These are phyloP conservation scores for Bibio marci DNA, from an alignment of 2,888 invertebrate species.

Conservation along the genomic window DNA sequence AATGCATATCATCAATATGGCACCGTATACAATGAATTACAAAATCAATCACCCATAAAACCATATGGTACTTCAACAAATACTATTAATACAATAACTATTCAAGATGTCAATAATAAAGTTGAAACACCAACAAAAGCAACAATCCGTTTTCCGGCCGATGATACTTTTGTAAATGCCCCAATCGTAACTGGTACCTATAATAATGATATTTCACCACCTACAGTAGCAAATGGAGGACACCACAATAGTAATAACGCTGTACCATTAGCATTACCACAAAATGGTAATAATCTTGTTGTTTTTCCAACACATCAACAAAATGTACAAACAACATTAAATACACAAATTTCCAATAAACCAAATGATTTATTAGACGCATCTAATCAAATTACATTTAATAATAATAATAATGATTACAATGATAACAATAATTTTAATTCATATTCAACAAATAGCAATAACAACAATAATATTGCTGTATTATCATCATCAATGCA, in stretches of 20 bases:
- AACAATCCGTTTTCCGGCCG: conserved; percentile 21
- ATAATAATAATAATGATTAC: neutral
- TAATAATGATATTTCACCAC: conserved; percentile 4
- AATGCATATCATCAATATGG: conserved; percentile 19
- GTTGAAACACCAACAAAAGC: conserved; percentile 12
- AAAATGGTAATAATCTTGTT: conserved; percentile 16
- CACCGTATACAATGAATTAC: conserved; percentile 23
- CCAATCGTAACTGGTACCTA: conserved; percentile 8
- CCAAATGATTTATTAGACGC: neutral
- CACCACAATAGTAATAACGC: conserved; percentile 12
- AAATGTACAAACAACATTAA: conserved; percentile 1
- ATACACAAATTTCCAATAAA: conserved; percentile 1
- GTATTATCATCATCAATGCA: neutral
- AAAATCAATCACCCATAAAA: conserved; percentile 6
- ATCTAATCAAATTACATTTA: conserved; percentile 5
- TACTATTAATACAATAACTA: neutral
- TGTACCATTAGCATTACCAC: conserved; percentile 19
- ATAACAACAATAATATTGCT: neutral
- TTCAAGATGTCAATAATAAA: neutral
- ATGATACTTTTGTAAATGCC: conserved; percentile 6
- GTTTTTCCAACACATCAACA: conserved; percentile 20
- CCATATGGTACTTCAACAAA: neutral
- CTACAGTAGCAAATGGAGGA: no score
- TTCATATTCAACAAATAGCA: neutral
- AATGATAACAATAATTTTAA: neutral